Evolutionary conservation across 1,140 invertebrate genomes (phyloP).

Genomic region (Calephelis nemesis): DNA sequence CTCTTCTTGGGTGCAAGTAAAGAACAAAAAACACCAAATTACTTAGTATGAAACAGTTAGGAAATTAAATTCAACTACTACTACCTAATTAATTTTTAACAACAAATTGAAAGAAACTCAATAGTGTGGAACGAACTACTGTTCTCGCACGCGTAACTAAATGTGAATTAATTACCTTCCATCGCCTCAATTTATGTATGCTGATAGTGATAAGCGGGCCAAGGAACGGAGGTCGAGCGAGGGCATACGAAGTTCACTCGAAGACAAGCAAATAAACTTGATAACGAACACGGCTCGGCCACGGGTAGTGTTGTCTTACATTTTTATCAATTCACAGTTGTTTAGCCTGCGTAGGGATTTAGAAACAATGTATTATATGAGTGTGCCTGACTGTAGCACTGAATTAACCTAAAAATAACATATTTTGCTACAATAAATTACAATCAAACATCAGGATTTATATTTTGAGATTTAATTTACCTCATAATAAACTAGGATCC

Average conservation of each 20-base stretch:
- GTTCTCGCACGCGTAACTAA: constrained; percentile 47
- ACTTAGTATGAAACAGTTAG: constrained; percentile 38
- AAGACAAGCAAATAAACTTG: constrained; percentile 65
- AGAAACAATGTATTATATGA: background rate
- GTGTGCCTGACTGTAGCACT: too few species aligned
- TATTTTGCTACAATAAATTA: background rate
- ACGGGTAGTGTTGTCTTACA: constrained; percentile 52
- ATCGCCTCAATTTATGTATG: constrained; percentile 73
- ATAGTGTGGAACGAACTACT: constrained; percentile 34
- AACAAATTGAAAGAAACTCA: constrained; percentile 25
- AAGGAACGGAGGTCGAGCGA: constrained; percentile 69
- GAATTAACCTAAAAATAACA: background rate
- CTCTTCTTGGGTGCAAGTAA: constrained; percentile 84
- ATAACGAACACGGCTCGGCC: constrained; percentile 69
- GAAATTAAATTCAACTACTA: constrained; percentile 27
- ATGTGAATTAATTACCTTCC: constrained; percentile 65
- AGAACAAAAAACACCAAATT: constrained; percentile 62
- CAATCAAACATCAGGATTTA: too few species aligned
- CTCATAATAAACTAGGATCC: too few species aligned
- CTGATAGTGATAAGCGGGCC: constrained; percentile 71
- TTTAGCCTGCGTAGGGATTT: background rate
- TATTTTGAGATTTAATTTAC: too few species aligned
- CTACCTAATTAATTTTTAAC: constrained; percentile 26
- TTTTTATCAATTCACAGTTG: constrained; percentile 12
- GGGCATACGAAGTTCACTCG: constrained; percentile 70